Percentiles rank a stretch among this genome's conserved stretches.
phyloP scores from a whole-genome alignment of 2,113 vertebrate genomes.

The Meleagris gallopavo region DNA sequence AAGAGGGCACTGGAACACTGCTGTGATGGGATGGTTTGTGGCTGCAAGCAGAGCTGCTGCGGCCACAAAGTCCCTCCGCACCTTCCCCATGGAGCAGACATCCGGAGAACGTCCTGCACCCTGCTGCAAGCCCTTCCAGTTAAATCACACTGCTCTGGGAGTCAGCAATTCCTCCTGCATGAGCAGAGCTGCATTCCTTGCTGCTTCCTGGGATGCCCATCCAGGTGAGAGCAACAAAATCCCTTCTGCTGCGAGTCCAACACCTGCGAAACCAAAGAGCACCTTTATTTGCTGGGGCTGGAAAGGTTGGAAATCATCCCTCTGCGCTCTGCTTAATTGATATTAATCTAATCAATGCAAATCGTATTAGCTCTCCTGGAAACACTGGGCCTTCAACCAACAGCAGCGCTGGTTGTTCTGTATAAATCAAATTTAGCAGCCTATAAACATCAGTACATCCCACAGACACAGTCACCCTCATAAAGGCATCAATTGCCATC shows the following conservation, averaged over 20 bases:
- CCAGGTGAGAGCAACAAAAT: not conserved
- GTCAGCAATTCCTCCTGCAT: not conserved
- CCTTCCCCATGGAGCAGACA: not conserved
- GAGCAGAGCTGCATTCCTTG: not conserved
- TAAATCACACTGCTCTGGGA: rapidly evolving
- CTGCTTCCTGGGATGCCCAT: too few species aligned
- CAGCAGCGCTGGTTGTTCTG: not conserved
- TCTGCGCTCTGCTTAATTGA: not conserved
- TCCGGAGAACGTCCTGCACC: not conserved
- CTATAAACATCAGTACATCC: constrained; percentile 39
- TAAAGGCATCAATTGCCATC: constrained; percentile 27
- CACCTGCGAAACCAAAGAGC: not conserved
- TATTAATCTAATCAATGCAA: constrained; percentile 49
- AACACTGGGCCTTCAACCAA: not conserved
- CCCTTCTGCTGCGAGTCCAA: not conserved
- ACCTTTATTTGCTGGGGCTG: not conserved
- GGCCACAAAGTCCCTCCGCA: rapidly evolving
- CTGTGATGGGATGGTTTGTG: rapidly evolving
- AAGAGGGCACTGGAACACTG: constrained; percentile 34
- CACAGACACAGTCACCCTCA: constrained; percentile 31
- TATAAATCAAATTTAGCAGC: constrained; percentile 51
- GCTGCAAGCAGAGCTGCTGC: not conserved
- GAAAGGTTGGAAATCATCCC: not conserved
- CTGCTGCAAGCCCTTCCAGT: rapidly evolving
- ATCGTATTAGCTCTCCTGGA: constrained; percentile 2